Conservation (phyloP, 2,797 vertebrate species). For the Rhinogobio ventralis region DNA sequence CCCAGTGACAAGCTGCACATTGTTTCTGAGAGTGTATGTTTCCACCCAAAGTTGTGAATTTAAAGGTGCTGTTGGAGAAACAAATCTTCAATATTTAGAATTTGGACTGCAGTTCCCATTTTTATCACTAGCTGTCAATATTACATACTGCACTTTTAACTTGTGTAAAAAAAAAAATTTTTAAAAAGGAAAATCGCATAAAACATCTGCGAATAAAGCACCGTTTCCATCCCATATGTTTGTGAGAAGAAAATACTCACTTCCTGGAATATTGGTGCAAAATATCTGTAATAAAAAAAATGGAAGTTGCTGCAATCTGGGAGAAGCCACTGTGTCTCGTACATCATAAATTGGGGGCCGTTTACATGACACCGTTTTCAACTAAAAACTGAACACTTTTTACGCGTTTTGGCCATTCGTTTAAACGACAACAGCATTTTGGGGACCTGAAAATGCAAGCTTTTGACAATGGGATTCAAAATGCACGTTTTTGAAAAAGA, state of each 20-base stretch:
- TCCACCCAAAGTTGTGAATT: neutral
- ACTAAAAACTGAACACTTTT: too few species aligned
- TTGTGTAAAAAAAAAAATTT: too few species aligned
- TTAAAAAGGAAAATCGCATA: neutral
- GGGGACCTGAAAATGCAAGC: neutral
- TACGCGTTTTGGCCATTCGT: neutral
- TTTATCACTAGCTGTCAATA: neutral
- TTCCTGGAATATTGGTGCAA: neutral
- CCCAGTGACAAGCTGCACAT: too few species aligned
- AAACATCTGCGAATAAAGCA: neutral
- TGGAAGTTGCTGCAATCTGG: neutral
- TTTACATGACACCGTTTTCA: neutral
- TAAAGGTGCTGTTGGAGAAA: neutral
- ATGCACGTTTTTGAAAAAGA: neutral
- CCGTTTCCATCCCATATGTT: neutral
- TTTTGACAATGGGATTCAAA: neutral
- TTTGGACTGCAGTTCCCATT: neutral
- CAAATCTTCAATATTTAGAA: neutral
- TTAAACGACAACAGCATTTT: neutral
- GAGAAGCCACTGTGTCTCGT: neutral
- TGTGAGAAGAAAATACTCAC: neutral
- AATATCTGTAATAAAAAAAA: neutral
- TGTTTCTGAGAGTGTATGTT: too few species aligned
- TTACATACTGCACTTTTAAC: neutral
- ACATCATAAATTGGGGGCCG: neutral